Evolutionary conservation across 2,888 invertebrate species (phyloP), one percentile per base, ranked within the genome.

Genomic region (Pyrrhosoma nymphula): DNA sequence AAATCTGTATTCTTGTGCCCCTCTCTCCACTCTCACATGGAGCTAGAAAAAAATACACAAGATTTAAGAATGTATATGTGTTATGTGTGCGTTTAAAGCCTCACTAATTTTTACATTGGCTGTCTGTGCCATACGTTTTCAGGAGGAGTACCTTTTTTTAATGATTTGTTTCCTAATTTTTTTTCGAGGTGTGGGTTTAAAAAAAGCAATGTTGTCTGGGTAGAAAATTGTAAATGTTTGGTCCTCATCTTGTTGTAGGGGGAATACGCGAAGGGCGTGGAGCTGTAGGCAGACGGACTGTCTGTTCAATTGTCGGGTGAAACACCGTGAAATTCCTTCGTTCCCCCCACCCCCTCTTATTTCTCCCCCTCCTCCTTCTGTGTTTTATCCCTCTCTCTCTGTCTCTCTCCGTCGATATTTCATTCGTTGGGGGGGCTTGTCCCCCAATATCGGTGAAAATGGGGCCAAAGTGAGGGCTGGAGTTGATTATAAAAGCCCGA

Each of bases 81-180:
- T 69, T 69, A 23, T 82, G 82, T 82, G 82, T 82, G 93, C 47
- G 69, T 63, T 69, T 39, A 69, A 69, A 69, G 93, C 93, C 93
- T 93, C 93, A 93, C 69, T 93, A 93, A 93, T 93, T 35, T n/a
- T 93, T 93, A 69, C 93, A 93, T 93, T 93, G 93, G 93, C 93
- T 93, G 69, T 93, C 39, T 69, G 93, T 93, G 93, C 93, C 93
- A 93, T 75, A 93, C 23, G n/a, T 93, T 93, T 69, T 75, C 82
- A 82, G 63, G 93, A 93, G 93, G 47, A 93, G 93, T 93, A 69
- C 69, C 69, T 69, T 60, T 91, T 90, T 91, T 91, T 82, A 91
- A 56, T 35, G 26, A 63, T 93, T 69, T 93, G 47, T 69, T 93
- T 93, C 69, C 63, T 26, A 23, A n/a, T 60, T 63, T 63, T 91